Evolutionary conservation across 2,888 invertebrate genomes (phyloP), one percentile per base, ranked within the genome.

Genomic region (Geophilus truncorum): DNA sequence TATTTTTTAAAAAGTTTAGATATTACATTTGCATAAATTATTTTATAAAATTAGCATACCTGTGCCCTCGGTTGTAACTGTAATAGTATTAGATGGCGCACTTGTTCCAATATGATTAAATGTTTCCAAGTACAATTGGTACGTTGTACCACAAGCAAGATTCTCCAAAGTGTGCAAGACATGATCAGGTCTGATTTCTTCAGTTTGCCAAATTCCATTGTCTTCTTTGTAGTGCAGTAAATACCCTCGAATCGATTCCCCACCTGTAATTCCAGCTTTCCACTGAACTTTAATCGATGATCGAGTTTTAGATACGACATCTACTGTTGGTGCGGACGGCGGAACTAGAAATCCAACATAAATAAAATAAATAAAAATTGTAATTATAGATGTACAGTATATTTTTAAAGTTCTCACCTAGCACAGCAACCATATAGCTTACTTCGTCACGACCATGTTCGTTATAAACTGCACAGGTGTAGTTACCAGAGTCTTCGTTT

Each of bases 271-370:
- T 10, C 80, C 78, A 23, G 77, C 79, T 77, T 81, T 82, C 84
- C 84, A 84, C 21, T 83, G 82, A 25, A 84, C 80, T 81, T 83
- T 82, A 23, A 84, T 83, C 5, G 83, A 79, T 45, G 77, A 83
- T 28, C 82, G 80, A 15, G 84, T 80, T 1, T 83, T 82, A 5
- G 82, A 70, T 0, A 82, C 81, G 7, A 83, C 81, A 78, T 82
- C 83, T 9, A 84, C 81, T 28, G 82, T 79, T 2, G 84, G 84
- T 1, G 84, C 82, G 1, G 83, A 78, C n/a, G 84, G 84, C 25
- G 84, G 82, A 81, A 84, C 84, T 84, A 40, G 5, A 45, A n/a
- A n/a, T n/a, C n/a, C n/a, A n/a, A n/a, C n/a, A n/a, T n/a, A n/a
- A 40, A 40, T 40, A 6, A 2, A 15, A 45, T 3, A 45, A n/a